Base-by-base conservation (phyloP, 2,888 invertebrate species). In the Syrphus vitripennis region DNA sequence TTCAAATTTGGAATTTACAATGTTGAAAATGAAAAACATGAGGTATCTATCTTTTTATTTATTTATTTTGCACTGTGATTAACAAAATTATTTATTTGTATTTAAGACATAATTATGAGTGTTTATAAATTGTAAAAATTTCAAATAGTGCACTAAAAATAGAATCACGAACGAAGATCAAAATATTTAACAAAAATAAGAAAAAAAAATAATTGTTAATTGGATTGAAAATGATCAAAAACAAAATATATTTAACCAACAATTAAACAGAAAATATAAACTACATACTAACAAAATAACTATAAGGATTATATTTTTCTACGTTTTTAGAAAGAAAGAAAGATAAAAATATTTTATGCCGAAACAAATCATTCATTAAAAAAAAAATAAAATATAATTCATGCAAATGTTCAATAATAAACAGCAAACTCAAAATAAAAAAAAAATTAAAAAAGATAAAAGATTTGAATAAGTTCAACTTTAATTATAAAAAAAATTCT, bases 281-380 rank as follows among this genome's bases (percentile, higher is more conserved):
- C n/a, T 57, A 61, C 26, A 57, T 21, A 61, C 0, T 19, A 31
- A 57, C 19, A 59, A 40, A 14, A 75, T 29, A 70, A 74, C n/a
- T 61, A 29, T 71, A 76, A 67, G 45, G 14, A 76, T 80, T 84
- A 84, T 84, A 84, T 84, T 84, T 84, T 81, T 84, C 76, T 81
- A 84, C 81, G 81, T 81, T 84, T 81, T 61, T 61, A 71, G 55
- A 75, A 26, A 42, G 45, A 72, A 59, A 50, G n/a, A n/a, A 67
- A 21, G 14, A 26, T 3, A 24, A 34, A 57, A 75, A 59, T 63
- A 78, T 71, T 75, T 59, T 65, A 80, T 71, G 67, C 45, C 71
- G 65, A 71, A 29, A 63, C 5, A 59, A 19, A 48, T 42, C 21
- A 50, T 21, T 9, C 21, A 67, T 34, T 31, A 21, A 24, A 14